Evolutionary conservation across 2,888 invertebrate species (phyloP).

Genomic region (Carabus problematicus): DNA sequence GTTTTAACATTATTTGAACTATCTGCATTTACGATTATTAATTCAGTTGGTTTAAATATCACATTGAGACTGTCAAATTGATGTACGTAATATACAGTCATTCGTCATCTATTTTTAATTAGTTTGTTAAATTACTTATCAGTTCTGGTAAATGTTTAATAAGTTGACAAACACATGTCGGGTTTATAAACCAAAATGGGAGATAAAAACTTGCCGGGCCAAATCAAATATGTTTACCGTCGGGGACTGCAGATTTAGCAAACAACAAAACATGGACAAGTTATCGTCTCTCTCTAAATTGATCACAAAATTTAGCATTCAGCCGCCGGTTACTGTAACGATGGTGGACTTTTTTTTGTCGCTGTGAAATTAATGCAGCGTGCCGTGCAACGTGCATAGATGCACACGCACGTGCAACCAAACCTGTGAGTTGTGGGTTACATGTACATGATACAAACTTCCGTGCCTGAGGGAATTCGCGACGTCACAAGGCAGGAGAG

Average conservation of each 20-base stretch:
- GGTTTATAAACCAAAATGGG: neutral
- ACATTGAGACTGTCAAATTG: no score
- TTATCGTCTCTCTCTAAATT: conserved; percentile 32
- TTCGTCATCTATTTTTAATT: no score
- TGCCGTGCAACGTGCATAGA: conserved; percentile 35
- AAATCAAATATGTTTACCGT: conserved; percentile 6
- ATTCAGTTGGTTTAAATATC: no score
- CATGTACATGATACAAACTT: conserved; percentile 14
- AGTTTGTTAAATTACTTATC: no score
- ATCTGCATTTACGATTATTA: no score
- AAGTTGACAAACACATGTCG: no score
- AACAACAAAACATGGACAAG: conserved; percentile 36
- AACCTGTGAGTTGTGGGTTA: neutral
- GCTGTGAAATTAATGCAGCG: conserved; percentile 29
- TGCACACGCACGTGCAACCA: conserved; percentile 26
- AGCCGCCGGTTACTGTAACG: conserved; percentile 12
- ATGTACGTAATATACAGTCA: no score
- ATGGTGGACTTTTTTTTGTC: conserved; percentile 25
- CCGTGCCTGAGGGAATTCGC: conserved; percentile 8
- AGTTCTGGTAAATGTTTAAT: no score
- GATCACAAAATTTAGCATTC: conserved; percentile 36
- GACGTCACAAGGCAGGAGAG: neutral
- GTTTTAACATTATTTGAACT: no score
- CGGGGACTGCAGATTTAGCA: conserved; percentile 15
- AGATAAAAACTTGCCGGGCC: neutral